These are phyloP conservation scores for Gambusia affinis DNA, from an alignment of 2,113 vertebrate genomes.

Conservation along the genomic window DNA sequence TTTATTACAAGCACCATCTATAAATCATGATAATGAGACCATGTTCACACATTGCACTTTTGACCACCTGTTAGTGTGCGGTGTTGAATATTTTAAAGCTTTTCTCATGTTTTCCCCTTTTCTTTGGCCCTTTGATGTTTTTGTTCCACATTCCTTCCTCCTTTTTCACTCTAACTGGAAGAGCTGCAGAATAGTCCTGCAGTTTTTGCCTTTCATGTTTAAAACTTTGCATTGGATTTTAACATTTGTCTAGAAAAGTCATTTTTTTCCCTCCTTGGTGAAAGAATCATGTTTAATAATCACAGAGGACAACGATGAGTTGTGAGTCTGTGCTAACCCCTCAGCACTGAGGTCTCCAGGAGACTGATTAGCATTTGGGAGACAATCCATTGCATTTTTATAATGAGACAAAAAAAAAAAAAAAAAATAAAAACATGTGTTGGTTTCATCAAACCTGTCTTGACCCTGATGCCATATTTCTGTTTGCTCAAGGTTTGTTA, in stretches of 20 bases:
- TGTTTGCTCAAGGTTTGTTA: constrained; percentile 88
- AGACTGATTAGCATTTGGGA: constrained; percentile 97
- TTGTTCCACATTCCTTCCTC: constrained; percentile 86
- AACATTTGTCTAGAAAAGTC: constrained; percentile 92
- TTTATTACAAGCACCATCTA: constrained; percentile 75
- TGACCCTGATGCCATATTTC: constrained; percentile 90
- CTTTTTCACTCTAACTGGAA: constrained; percentile 81
- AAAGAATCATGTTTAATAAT: constrained; percentile 97
- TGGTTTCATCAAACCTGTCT: constrained; percentile 77
- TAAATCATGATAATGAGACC: constrained; percentile 74
- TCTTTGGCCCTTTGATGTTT: constrained; percentile 87
- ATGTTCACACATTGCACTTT: constrained; percentile 60
- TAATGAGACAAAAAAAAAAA: constrained; percentile 85
- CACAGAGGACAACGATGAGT: constrained; percentile 85
- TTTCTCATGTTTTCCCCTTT: constrained; percentile 75
- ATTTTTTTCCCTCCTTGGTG: constrained; percentile 84
- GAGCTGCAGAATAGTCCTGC: constrained; percentile 86
- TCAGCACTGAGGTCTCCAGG: constrained; percentile 91
- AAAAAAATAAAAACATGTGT: constrained; percentile 74
- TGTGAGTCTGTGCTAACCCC: constrained; percentile 91
- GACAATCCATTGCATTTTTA: constrained; percentile 79
- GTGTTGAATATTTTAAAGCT: constrained; percentile 88
- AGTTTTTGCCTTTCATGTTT: constrained; percentile 87
- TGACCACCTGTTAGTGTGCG: constrained; percentile 88
- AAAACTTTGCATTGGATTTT: constrained; percentile 97